Evolutionary conservation across 1,140 invertebrate species (phyloP), one percentile per base, ranked within the genome.

Genomic region (Dysdera silvatica): DNA sequence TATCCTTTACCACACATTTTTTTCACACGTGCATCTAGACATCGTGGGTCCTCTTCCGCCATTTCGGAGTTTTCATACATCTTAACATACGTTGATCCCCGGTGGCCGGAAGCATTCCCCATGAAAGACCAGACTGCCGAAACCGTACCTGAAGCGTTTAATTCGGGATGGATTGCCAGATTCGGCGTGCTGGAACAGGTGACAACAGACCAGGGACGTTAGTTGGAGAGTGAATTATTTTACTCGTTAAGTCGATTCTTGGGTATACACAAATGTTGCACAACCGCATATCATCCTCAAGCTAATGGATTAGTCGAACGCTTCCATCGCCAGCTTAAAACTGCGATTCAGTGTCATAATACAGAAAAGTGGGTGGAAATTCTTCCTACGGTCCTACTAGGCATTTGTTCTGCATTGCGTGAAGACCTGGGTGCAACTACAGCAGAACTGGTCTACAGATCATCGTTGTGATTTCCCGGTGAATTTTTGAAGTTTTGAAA

Each of bases 1-100:
- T 64, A 61, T 41, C 14, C 57, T 5, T 10, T 23, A 14, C 45
- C 41, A n/a, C 8, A 24, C 16, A 10, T 16, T 3, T 32, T 48
- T 20, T 79, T 80, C 54, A 41, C 74, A 79, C 53, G 65, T 81
- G 0, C 75, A 82, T 66, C 65, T 81, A 0, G 80, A 82, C 67
- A 70, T 82, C 3, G 70, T 82, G 8, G 76, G 78, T 0, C 79
- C 75, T 0, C 52, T 82, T 2, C 75, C 77, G 18, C 53, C 53
- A 4, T 69, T 68, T 0, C 28, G 72, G 74, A 71, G n/a, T 72
- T 61, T 47, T 43, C 28, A 12, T 80, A 80, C 60, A 63, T 68
- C 7, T 64, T 81, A 2, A 80, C 78, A 0, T 70, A 72, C 12
- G 74, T 79, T 4, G 76, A 80, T 55, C 60, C 76, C 4, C 79